Base-by-base conservation (phyloP, 2,113 vertebrate genomes). In the Ciconia stormi region DNA sequence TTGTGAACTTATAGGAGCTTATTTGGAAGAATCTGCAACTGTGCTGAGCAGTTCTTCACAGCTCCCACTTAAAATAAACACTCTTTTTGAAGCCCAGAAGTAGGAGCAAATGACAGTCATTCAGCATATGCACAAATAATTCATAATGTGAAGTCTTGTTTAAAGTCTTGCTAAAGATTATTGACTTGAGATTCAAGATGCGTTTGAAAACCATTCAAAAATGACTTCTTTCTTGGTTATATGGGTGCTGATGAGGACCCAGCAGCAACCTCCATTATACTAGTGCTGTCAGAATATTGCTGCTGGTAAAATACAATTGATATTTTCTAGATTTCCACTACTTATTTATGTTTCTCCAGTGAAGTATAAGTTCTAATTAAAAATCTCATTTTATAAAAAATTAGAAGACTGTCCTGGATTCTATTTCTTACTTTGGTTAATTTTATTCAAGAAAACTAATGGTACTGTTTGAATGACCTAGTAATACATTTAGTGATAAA, bases 91-190 rank as follows among this genome's bases (percentile, higher is more conserved):
- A 93, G 77, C 71, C 85, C 79, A 96, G 82, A 95, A 94, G 86
- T 78, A 90, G 53, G 42, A 88, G 58, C 58, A 93, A 96, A 93
- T 82, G 47, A 93, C 59, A 97, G 83, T 72, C 89, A 83, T 95
- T 97, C 89, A 93, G 59, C 94, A 93, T 92, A 93, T 90, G 95
- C 91, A 92, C 93, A 94, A 86, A 91, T 91, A 91, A 94, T 92
- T 95, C 53, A 44, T 81, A 81, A 96, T 83, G 77, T 92, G 46
- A 80, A 82, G 81, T 88, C 86, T 92, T 81, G 19, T 81, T 91
- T 97, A 98, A 93, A 91, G 27, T 88, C 40, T 93, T 65, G 36
- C 22, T 61, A n/a, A 72, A 82, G 38, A 67, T 52, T 92, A 40
- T 90, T 96, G 62, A 56, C 73, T 96, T 85, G 77, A 89, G 63